A percentile compares a stretch with the other conserved stretches of the same genome.
Evolutionary conservation across 1,140 invertebrate genomes (phyloP).

Genomic region (Saccostrea cuccullata): DNA sequence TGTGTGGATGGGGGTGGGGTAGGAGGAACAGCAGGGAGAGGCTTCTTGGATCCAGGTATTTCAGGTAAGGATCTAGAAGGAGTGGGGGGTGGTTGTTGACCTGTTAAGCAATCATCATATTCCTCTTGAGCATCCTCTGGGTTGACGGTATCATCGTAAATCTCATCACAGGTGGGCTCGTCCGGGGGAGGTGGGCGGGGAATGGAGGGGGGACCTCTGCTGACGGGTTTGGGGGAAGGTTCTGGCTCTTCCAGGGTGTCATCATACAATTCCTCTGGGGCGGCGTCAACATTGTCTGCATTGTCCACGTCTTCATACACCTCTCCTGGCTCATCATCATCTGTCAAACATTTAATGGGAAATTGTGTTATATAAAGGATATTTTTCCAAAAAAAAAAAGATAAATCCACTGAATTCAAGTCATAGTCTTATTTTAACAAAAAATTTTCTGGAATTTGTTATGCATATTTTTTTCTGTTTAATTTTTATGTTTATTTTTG

Average conservation of each 20-base stretch:
- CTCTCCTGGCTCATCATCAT: constrained; percentile 2
- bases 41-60: constrained; percentile 8
- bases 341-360: not conserved
- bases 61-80: constrained; percentile 15
- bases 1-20: constrained; percentile 45
- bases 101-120: constrained; percentile 3
- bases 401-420: too few relatives aligned
- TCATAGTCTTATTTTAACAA: too few relatives aligned
- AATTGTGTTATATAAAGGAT: too few relatives aligned
- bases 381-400: too few relatives aligned
- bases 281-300: not conserved
- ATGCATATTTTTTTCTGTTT: too few relatives aligned
- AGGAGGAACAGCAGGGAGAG: constrained; percentile 38
- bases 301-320: not conserved
- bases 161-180: not conserved
- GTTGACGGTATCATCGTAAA: not conserved
- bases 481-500: too few relatives aligned
- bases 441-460: too few relatives aligned
- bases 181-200: not conserved
- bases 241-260: constrained; percentile 33
- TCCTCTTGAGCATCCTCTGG: constrained; percentile 9
- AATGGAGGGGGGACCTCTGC: constrained; percentile 8
- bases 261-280: constrained; percentile 49
- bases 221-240: constrained; percentile 39
- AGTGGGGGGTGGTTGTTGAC: not conserved